phyloP scores from a whole-genome alignment of 2,113 vertebrate species.

The Chitala chitala region DNA sequence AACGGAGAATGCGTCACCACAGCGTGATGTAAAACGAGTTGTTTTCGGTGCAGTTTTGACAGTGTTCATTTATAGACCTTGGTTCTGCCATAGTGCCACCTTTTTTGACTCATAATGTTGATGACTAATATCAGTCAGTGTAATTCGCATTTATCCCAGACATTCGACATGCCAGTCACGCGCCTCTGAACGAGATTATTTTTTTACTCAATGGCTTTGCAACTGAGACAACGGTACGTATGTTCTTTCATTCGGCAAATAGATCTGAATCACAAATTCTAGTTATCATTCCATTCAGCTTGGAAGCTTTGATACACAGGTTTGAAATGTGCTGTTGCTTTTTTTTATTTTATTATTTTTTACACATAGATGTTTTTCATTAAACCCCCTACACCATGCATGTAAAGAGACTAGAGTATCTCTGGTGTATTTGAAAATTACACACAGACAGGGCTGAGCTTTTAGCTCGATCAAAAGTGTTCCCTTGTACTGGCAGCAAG shows the following conservation, averaged over 20 bases:
- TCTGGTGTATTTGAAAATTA: constrained; percentile 4
- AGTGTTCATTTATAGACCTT: background rate
- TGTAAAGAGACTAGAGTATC: background rate
- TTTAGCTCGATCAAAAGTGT: constrained; percentile 8
- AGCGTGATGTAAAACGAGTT: background rate
- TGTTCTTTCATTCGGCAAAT: background rate
- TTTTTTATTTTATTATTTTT: background rate
- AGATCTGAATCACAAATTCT: background rate
- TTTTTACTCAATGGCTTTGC: background rate
- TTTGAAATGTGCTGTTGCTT: background rate
- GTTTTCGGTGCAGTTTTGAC: background rate
- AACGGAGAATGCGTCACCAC: background rate
- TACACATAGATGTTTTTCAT: background rate
- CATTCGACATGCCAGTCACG: background rate
- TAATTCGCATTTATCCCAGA: background rate
- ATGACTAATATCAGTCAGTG: background rate
- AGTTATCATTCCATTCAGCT: background rate
- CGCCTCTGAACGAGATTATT: background rate
- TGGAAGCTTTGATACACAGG: background rate
- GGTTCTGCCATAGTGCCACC: background rate
- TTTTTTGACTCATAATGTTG: background rate
- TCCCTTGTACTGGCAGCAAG: constrained; percentile 12
- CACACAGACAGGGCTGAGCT: background rate
- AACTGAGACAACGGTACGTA: background rate
- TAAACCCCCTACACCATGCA: background rate